Conservation (phyloP, 2,797 vertebrate genomes). For the Myiothlypis coronata region DNA sequence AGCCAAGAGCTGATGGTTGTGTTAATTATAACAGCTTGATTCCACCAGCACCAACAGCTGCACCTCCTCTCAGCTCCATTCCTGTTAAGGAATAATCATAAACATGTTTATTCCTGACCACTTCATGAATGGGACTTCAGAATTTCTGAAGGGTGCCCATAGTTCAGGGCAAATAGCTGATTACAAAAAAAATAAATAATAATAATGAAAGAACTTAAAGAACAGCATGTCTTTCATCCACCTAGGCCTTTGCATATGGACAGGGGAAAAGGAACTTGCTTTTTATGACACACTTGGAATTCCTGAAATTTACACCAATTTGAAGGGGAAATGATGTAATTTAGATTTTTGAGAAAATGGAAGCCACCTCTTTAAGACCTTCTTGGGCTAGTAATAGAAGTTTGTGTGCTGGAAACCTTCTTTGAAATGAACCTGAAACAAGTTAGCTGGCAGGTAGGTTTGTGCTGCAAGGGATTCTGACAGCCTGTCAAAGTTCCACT, state of each 20-base stretch:
- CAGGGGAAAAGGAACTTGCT: neutral
- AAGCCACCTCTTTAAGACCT: slow-evolving; percentile 51
- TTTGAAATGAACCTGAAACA: slow-evolving; percentile 80
- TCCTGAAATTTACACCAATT: slow-evolving; percentile 40
- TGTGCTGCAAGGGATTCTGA: slow-evolving; percentile 77
- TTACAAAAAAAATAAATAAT: neutral
- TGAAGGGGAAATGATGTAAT: slow-evolving; percentile 55
- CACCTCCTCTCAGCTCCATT: neutral
- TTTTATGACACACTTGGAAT: neutral
- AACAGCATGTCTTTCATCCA: neutral
- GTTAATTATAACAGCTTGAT: neutral
- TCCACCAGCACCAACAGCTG: neutral
- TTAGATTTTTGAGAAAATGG: slow-evolving; percentile 55
- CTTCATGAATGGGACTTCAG: neutral
- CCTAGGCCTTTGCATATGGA: neutral
- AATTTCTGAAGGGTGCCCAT: neutral
- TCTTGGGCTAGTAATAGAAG: slow-evolving; percentile 57
- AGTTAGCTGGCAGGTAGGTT: slow-evolving; percentile 79
- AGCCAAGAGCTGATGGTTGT: neutral
- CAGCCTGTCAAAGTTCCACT: slow-evolving; percentile 81
- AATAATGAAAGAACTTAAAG: neutral
- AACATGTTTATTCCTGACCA: neutral
- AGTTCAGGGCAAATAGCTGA: neutral
- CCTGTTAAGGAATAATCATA: neutral
- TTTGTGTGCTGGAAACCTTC: slow-evolving; percentile 69